Evolutionary conservation across 92 coral and sea anemone species (phyloP).

Genomic region (Muricea muricata): DNA sequence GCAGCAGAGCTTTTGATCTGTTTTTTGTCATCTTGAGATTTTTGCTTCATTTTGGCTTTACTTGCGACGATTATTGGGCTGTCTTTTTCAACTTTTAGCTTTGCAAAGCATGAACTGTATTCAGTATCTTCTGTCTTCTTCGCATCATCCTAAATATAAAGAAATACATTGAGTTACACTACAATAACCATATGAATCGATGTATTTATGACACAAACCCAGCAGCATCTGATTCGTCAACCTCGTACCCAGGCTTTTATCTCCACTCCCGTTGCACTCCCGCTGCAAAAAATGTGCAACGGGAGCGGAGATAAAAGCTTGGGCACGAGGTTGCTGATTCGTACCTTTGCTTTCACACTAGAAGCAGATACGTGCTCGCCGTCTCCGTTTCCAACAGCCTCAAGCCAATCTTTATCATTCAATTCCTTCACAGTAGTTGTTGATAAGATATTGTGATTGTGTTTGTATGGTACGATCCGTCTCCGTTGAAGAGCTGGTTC

Average conservation of each 20-base stretch:
- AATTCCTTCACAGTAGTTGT: constrained; percentile 89
- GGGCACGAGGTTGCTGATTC: no score
- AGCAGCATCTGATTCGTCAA: no score
- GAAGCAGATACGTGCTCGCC: neutral
- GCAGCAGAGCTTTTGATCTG: neutral
- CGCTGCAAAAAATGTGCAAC: no score
- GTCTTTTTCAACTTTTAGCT: neutral
- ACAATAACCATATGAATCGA: no score
- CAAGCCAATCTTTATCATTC: constrained; percentile 81
- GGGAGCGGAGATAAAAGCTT: no score
- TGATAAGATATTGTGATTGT: constrained; percentile 90
- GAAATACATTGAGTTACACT: neutral
- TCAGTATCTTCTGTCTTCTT: constrained; percentile 26
- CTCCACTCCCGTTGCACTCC: no score
- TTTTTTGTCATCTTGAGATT: neutral
- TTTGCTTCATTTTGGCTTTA: neutral
- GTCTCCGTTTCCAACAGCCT: constrained; percentile 60
- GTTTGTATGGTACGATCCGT: constrained; percentile 86
- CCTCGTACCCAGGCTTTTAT: no score
- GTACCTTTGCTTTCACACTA: neutral
- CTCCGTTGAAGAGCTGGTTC: constrained; percentile 96
- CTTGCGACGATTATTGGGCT: constrained; percentile 21
- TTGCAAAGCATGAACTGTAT: neutral
- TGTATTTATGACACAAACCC: no score
- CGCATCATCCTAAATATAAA: neutral